Evolutionary conservation across 2,113 vertebrate genomes (phyloP), one percentile per base, ranked within the genome.

Genomic region (Boulengeromyrus knoepffleri): DNA sequence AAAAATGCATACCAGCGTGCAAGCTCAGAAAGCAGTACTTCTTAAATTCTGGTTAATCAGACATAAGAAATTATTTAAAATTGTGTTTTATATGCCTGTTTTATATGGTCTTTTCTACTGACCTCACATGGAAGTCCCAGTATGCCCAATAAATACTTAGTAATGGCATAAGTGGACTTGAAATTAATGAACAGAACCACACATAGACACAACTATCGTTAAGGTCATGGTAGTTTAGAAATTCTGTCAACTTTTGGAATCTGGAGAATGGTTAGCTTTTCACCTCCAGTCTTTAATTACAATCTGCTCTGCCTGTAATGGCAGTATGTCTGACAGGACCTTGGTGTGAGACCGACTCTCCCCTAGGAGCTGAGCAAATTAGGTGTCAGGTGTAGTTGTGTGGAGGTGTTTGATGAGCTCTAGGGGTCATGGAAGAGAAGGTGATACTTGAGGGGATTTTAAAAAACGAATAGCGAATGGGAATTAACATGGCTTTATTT

Each of bases 301-400:
- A 85, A 62, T 86, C 80, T 89, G 86, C 85, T 84, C 91, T 91
- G 89, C 84, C 91, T 93, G 91, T 93, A 92, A 94, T 93, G 89
- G 90, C 74, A 89, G 89, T 27, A 89, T 70, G 66, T 90, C 50
- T 89, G 89, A 85, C 39, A 31, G 80, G 74, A 80, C 91, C 85
- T 74, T 24, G 36, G 90, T 50, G n/a, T 70, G 42, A 77, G 47
- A 15, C 45, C 5, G 19, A 89, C 70, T 90, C 91, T 94, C 90
- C 87, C 89, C 31, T 50, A 47, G 85, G 93, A 94, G 92, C 91
- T 90, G 92, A 93, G 85, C 89, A 91, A 92, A 93, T 9, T 84
- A 91, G 13, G 92, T 95, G 94, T 95, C 95, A 95, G 94, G 91
- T 93, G 92, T 93, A 92, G 92, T 94, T 93, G 92, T 45, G 89